Conservation (phyloP, 2,888 invertebrate species). For the Lycophotia porphyrea region DNA sequence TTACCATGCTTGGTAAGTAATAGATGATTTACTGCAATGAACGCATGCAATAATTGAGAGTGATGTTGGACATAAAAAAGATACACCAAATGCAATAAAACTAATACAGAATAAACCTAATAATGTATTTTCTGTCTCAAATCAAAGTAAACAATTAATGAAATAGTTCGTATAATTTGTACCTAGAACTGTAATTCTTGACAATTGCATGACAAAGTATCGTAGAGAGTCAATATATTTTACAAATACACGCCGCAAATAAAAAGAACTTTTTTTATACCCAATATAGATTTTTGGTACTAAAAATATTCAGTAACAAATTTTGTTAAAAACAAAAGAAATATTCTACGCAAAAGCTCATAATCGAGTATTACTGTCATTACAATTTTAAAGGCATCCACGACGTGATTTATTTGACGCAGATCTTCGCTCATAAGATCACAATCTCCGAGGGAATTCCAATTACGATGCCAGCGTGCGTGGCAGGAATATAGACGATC, state of each 20-base stretch:
- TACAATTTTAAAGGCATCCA: slow-evolving; percentile 71
- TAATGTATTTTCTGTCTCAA: not conserved
- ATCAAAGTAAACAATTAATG: not conserved
- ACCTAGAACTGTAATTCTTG: not conserved
- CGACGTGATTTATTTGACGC: slow-evolving; percentile 80
- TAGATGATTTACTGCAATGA: not conserved
- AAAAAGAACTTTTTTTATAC: too few relatives aligned
- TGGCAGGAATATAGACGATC: slow-evolving; percentile 74
- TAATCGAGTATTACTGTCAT: slow-evolving; percentile 63
- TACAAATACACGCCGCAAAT: too few relatives aligned
- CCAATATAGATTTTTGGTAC: not conserved
- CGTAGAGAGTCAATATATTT: too few relatives aligned
- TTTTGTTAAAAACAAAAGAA: not conserved
- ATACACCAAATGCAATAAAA: not conserved
- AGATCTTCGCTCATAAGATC: slow-evolving; percentile 81
- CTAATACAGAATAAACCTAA: not conserved
- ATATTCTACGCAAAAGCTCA: not conserved
- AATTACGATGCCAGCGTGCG: slow-evolving; percentile 81
- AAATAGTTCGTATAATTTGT: not conserved
- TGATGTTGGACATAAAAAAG: not conserved
- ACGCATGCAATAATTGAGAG: not conserved
- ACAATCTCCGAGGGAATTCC: slow-evolving; percentile 84
- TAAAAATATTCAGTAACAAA: not conserved
- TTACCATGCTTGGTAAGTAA: not conserved
- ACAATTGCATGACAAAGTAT: not conserved